Conservation (phyloP, 2,113 vertebrate species). For the Hemicordylus capensis region DNA sequence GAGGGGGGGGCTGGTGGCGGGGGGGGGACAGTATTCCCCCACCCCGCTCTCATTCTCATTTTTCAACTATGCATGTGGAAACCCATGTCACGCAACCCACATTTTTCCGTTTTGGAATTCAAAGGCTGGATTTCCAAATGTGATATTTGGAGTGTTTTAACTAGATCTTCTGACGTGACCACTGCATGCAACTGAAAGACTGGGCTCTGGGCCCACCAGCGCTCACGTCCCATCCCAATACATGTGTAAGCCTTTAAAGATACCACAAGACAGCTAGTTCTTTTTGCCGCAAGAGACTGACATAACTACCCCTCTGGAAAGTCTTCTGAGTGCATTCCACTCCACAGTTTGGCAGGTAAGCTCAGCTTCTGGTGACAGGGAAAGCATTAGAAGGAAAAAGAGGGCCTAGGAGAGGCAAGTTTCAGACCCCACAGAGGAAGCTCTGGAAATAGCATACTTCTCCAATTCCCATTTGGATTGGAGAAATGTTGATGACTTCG, state of each 20-base stretch:
- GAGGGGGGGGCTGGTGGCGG: too few species aligned
- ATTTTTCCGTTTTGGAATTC: neutral
- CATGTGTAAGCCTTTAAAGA: neutral
- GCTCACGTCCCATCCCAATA: neutral
- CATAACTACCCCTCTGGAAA: neutral
- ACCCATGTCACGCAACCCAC: conserved; percentile 17
- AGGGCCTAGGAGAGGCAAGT: neutral
- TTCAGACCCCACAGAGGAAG: too few species aligned
- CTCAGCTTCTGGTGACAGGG: neutral
- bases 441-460: too few species aligned
- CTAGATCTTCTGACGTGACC: neutral
- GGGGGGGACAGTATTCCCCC: neutral
- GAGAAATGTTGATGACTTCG: neutral
- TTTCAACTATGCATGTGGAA: conserved; percentile 5
- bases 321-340: neutral
- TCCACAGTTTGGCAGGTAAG: neutral
- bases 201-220: neutral
- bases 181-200: neutral
- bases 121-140: neutral
- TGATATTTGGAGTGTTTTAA: neutral
- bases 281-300: neutral
- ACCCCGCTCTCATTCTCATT: neutral
- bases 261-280: neutral
- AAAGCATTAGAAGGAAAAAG: neutral
- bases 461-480: neutral